Conservation (phyloP, 2,888 invertebrate species). For the Dyspetes luteomarginatus region DNA sequence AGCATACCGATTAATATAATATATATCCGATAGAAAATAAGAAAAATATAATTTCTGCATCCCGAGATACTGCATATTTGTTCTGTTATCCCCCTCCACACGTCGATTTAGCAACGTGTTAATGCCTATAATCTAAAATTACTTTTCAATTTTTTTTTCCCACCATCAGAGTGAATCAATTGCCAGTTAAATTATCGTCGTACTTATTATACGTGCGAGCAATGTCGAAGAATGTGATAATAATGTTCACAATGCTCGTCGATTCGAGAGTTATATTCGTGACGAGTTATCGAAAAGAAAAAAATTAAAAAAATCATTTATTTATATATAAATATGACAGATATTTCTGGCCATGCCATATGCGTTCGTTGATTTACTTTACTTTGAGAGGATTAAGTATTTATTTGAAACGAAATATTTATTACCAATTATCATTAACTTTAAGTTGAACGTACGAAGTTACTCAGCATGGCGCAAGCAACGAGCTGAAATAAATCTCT, state of each 20-base stretch:
- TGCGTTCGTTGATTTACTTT: constrained; percentile 67
- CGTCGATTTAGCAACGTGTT: constrained; percentile 17
- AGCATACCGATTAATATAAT: constrained; percentile 28
- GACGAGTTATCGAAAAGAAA: constrained; percentile 61
- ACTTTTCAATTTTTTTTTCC: constrained; percentile 25
- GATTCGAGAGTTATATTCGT: constrained; percentile 19
- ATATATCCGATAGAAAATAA: constrained; percentile 54
- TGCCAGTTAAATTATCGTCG: constrained; percentile 29
- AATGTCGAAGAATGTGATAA: constrained; percentile 72
- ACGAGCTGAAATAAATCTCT: constrained; percentile 35
- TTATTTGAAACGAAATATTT: constrained; percentile 57
- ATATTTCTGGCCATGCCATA: constrained; percentile 46
- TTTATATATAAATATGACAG: constrained; percentile 44
- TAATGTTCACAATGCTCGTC: constrained; percentile 56
- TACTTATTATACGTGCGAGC: constrained; percentile 43
- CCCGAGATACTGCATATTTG: constrained; percentile 63
- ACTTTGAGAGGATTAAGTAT: constrained; percentile 73
- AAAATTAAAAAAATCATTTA: constrained; percentile 39
- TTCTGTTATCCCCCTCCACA: background rate
- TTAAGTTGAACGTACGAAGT: constrained; percentile 66
- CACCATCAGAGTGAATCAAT: background rate
- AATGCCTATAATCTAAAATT: constrained; percentile 44
- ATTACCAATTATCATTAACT: constrained; percentile 69
- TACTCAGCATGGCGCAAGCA: constrained; percentile 39
- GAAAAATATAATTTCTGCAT: constrained; percentile 50